Conservation (phyloP, 2,888 invertebrate species). For the Aphelenchoides bicaudatus region DNA sequence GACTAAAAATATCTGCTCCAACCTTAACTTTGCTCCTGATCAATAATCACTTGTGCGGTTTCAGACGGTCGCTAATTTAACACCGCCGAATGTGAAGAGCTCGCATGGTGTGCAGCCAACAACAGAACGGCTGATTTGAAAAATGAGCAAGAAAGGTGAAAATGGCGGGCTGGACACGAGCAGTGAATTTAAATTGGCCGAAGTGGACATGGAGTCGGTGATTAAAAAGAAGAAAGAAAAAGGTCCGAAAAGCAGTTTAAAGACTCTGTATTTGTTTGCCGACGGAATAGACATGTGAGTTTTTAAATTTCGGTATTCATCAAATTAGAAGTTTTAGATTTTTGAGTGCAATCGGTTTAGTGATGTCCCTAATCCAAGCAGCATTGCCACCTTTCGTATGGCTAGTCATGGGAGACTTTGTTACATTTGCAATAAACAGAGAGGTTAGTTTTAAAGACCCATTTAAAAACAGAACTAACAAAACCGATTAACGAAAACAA, state of each 20-base stretch:
- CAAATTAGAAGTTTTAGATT: constrained; percentile 9
- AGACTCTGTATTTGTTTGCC: constrained; percentile 28
- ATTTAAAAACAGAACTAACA: background rate
- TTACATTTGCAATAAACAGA: constrained; percentile 45
- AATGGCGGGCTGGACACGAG: no score
- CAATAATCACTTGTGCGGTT: no score
- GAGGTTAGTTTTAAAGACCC: constrained; percentile 31
- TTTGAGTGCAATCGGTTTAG: constrained; percentile 39
- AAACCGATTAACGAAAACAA: background rate
- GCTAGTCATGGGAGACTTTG: constrained; percentile 58
- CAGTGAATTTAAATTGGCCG: constrained; percentile 2
- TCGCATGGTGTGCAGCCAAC: no score
- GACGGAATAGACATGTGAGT: constrained; percentile 32
- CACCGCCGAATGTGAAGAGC: no score
- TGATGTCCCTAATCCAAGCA: constrained; percentile 51
- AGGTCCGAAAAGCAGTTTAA: constrained; percentile 19
- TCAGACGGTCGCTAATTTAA: no score
- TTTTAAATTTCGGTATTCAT: background rate
- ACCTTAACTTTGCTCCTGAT: no score
- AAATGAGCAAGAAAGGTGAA: no score
- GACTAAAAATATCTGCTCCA: no score
- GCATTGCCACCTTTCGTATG: constrained; percentile 57
- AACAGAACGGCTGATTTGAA: no score
- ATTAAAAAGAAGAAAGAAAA: constrained; percentile 19
- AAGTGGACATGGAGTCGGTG: constrained; percentile 20